A percentile compares a stretch with the other conserved stretches of the same genome.
Evolutionary conservation across 1,140 invertebrate genomes (phyloP).

Genomic region (Procambarus virginalis): DNA sequence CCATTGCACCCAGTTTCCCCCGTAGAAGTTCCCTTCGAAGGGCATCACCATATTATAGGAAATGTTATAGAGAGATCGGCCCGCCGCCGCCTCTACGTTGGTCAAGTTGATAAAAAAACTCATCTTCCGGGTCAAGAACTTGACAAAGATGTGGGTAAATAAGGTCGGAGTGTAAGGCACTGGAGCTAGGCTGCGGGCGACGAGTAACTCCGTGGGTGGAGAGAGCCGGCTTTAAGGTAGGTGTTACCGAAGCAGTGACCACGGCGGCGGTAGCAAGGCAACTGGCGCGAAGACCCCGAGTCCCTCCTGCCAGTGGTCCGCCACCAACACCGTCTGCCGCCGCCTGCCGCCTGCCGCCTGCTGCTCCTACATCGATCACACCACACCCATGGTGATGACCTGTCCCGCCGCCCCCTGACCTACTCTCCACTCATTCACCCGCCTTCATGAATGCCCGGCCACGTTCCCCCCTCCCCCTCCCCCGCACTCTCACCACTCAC

Average conservation of each 20-base stretch:
- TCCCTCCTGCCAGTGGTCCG: background rate
- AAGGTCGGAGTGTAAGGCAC: background rate
- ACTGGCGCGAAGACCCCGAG: slow-evolving; percentile 6
- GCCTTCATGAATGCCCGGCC: background rate
- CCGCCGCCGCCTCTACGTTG: slow-evolving; percentile 52
- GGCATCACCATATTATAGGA: slow-evolving; percentile 57
- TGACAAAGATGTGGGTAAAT: background rate
- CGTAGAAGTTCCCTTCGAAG: slow-evolving; percentile 94
- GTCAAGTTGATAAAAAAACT: slow-evolving; percentile 55
- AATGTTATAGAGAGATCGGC: slow-evolving; percentile 46
- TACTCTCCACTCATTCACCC: background rate
- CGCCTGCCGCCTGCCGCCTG: slow-evolving; percentile 1
- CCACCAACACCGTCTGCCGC: background rate
- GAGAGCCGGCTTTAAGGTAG: no score
- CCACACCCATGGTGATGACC: slow-evolving; percentile 30
- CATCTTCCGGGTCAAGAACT: background rate
- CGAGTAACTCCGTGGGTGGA: background rate
- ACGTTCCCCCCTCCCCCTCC: background rate
- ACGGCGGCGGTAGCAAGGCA: slow-evolving; percentile 1
- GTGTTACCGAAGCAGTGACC: background rate
- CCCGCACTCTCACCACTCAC: no score
- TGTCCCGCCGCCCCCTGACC: background rate
- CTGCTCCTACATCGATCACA: slow-evolving; percentile 6
- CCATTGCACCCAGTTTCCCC: slow-evolving; percentile 89
- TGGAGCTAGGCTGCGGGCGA: background rate